Base-by-base conservation (phyloP, 2,888 invertebrate genomes). In the Gerris lacustris region DNA sequence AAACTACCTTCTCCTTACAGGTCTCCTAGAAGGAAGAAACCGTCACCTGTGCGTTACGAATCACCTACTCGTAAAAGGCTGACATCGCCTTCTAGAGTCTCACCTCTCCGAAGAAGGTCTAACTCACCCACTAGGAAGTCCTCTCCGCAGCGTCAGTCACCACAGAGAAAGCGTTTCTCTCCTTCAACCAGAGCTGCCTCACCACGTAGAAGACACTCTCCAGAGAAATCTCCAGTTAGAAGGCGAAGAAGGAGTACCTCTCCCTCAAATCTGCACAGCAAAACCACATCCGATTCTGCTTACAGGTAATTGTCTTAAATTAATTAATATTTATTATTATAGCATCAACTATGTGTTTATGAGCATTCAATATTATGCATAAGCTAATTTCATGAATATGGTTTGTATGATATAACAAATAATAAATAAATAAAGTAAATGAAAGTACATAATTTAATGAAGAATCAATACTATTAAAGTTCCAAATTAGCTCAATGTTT, bases 221-320 rank as follows among this genome's bases (percentile, higher is more conserved):
- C 72, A 1, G 9, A 68, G 15, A 71, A 66, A 64, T 71, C 71
- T 44, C 71, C 71, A 17, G 44, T 71, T 43, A 66, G 66, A 11
- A 63, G 71, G 17, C 15, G 15, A 11, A 55, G 55, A 15, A 15
- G 15, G 9, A 55, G 55, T 55, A 9, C 55, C 15, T 15, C 55
- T 55, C 15, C 55, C 15, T 55, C 55, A 55, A 63, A 66, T 17
- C 66, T 55, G 6, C 69, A 64, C n/a, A 66, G 71, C 64, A 69
- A 69, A 71, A 69, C 71, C 7, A 68, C 71, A 17, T 66, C 18
- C 17, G 45, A 55, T 45, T 17, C 62, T 6, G 6, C 68, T 64
- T 64, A 55, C n/a, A 64, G 68, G n/a, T 62, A 67, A 31, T 6
- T 44, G 44, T n/a, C 6, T 67, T 6, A n/a, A n/a, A n/a, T n/a